Evolutionary conservation across 1,140 invertebrate genomes (phyloP).

Genomic region (Trachymyrmex cornetzi): DNA sequence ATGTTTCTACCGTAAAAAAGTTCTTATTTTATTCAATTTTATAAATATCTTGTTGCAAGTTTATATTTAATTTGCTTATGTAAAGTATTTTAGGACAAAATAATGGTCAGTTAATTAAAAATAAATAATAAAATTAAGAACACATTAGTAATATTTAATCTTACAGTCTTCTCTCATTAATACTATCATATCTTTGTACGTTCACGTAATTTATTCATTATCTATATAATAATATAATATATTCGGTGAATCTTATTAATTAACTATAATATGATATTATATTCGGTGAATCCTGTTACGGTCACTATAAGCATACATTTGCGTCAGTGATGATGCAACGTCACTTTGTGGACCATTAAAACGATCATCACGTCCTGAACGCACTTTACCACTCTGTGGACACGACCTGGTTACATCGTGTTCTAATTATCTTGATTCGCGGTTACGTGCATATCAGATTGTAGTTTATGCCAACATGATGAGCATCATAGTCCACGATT

Average conservation of each 20-base stretch:
- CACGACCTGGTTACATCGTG: conserved; percentile 75
- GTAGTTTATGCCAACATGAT: conserved; percentile 66
- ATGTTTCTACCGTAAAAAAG: neutral
- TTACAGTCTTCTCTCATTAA: neutral
- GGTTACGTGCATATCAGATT: conserved; percentile 72
- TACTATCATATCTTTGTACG: neutral
- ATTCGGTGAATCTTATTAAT: conserved; percentile 3
- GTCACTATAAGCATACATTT: conserved; percentile 20
- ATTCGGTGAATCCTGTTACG: neutral
- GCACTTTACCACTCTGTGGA: conserved; percentile 76
- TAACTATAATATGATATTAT: conserved; percentile 9
- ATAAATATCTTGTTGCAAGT: neutral
- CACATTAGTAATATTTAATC: neutral
- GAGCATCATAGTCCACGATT: conserved; percentile 59
- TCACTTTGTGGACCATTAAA: conserved; percentile 73
- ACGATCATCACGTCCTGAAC: conserved; percentile 76
- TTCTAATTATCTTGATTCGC: conserved; percentile 78
- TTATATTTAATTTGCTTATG: neutral
- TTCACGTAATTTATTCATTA: neutral
- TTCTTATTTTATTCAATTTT: conserved; percentile 5
- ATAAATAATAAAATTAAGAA: neutral
- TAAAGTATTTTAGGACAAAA: neutral
- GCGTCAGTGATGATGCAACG: conserved; percentile 40
- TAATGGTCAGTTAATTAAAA: neutral
- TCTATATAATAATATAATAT: conserved; percentile 2